A percentile compares a stretch with the other conserved stretches of the same genome.
phyloP scores from a whole-genome alignment of 2,797 vertebrate genomes.

The Masticophis lateralis region DNA sequence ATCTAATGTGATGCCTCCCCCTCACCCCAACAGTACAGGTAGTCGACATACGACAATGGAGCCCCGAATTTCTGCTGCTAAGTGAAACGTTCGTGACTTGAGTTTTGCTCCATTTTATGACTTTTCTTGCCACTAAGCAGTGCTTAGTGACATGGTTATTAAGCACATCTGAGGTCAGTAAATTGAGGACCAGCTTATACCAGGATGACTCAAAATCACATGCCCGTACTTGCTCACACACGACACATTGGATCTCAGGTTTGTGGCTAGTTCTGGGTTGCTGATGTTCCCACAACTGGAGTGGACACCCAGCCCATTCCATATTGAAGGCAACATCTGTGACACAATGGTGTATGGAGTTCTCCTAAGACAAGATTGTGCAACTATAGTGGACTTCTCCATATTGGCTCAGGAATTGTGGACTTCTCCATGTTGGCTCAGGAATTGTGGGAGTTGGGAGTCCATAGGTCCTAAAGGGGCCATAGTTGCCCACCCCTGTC shows the following conservation, averaged over 20 bases:
- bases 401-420: neutral
- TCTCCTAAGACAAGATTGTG: neutral
- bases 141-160: no score
- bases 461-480: neutral
- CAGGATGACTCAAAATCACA: neutral
- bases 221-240: neutral
- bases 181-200: neutral
- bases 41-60: neutral
- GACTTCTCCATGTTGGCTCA: neutral
- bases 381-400: neutral
- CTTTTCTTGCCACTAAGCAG: neutral
- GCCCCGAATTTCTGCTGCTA: neutral
- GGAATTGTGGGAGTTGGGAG: neutral
- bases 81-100: neutral
- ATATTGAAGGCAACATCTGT: neutral
- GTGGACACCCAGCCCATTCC: neutral
- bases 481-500: neutral
- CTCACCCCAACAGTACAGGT: neutral
- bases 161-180: neutral
- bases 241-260: neutral
- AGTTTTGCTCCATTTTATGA: neutral
- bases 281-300: neutral
- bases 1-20: no score
- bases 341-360: neutral
- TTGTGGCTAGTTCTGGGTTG: neutral